Percentiles rank a stretch among this genome's conserved stretches.
Conservation (phyloP, 1,140 invertebrate genomes). For the Neotoxoptera formosana region DNA sequence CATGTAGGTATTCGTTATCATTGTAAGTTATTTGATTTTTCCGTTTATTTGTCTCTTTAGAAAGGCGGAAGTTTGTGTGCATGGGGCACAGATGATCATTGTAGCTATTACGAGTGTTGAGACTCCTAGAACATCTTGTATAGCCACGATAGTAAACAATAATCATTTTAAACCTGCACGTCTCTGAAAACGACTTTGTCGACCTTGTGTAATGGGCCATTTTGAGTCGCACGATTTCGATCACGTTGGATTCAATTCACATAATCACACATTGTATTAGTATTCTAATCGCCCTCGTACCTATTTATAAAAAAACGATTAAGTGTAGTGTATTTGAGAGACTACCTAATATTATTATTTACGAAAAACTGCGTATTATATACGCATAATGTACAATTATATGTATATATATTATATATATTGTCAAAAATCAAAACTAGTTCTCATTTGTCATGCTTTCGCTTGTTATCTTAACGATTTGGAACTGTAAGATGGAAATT, state of each 20-base stretch:
- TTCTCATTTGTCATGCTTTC: slow-evolving; percentile 53
- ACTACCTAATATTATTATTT: not conserved
- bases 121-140: not conserved
- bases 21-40: not conserved
- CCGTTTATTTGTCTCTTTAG: not conserved
- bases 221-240: slow-evolving; percentile 1
- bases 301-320: not conserved
- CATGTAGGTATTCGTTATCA: not conserved
- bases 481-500: slow-evolving; percentile 8
- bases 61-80: slow-evolving; percentile 14
- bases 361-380: not conserved
- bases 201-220: slow-evolving; percentile 42
- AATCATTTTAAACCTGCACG: not conserved
- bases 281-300: not conserved
- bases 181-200: not conserved
- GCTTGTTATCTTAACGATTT: slow-evolving; percentile 25
- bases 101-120: not conserved
- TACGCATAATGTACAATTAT: not conserved
- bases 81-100: not conserved
- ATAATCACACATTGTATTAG: not conserved
- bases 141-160: not conserved
- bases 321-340: not conserved
- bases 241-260: slow-evolving; percentile 38
- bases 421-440: not conserved
- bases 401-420: not conserved